Conservation (phyloP, 1,140 invertebrate species). For the Aphelenchoides besseyi region DNA sequence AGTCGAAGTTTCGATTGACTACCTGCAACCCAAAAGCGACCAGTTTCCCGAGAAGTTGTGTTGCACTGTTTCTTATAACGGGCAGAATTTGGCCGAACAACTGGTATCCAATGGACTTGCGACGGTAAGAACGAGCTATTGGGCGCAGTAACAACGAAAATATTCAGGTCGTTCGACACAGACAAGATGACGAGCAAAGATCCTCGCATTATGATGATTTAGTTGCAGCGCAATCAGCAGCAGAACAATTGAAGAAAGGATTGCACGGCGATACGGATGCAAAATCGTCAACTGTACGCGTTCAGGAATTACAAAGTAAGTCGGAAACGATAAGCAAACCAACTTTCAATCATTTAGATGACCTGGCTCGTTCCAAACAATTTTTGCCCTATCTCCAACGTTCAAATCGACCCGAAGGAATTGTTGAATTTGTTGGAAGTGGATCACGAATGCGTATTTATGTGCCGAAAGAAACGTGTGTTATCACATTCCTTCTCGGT, state of each 20-base stretch:
- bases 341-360: no score
- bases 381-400: constrained; percentile 86
- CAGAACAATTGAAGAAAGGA: constrained; percentile 78
- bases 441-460: constrained; percentile 86
- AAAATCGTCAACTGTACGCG: constrained; percentile 73
- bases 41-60: constrained; percentile 91
- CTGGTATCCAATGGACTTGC: constrained; percentile 86
- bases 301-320: constrained; percentile 81
- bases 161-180: constrained; percentile 77
- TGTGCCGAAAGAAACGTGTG: constrained; percentile 86
- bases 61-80: constrained; percentile 80
- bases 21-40: constrained; percentile 87
- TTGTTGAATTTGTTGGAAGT: constrained; percentile 91
- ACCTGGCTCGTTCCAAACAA: constrained; percentile 76
- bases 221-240: constrained; percentile 86
- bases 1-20: constrained; percentile 81
- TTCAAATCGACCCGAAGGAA: constrained; percentile 76
- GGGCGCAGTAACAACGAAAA: constrained; percentile 4
- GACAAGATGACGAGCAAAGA: constrained; percentile 90
- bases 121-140: constrained; percentile 55
- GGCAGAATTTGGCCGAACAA: constrained; percentile 88
- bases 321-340: no score
- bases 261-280: constrained; percentile 68
- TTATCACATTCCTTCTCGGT: constrained; percentile 84
- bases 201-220: constrained; percentile 88